Conservation (phyloP, 92 coral and sea anemone genomes). For the Parazoanthus darwini region DNA sequence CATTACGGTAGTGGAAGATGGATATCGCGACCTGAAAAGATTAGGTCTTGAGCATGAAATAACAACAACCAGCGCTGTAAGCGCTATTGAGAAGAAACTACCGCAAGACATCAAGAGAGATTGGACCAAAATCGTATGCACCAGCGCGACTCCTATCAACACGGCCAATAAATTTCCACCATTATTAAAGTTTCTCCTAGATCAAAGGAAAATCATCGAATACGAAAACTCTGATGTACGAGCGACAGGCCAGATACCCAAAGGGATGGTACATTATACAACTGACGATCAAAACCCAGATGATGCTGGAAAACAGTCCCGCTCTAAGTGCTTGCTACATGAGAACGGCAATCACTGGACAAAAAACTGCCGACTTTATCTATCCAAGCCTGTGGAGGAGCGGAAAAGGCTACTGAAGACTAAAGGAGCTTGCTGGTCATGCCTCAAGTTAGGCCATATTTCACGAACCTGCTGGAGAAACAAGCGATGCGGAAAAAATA, state of each 20-base stretch:
- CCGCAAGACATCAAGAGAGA: slow-evolving; percentile 28
- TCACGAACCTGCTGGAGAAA: slow-evolving; percentile 18
- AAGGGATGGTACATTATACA: not conserved
- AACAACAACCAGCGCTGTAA: slow-evolving; percentile 20
- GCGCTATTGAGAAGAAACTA: slow-evolving; percentile 25
- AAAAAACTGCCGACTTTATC: slow-evolving; percentile 50
- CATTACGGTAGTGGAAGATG: slow-evolving; percentile 18
- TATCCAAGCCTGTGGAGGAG: slow-evolving; percentile 50
- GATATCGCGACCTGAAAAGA: slow-evolving; percentile 31
- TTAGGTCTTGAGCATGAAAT: slow-evolving; percentile 31
- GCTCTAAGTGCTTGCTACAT: slow-evolving; percentile 7
- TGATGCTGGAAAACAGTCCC: slow-evolving; percentile 6
- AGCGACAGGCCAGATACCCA: slow-evolving; percentile 14
- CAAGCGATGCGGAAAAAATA: slow-evolving; percentile 36
- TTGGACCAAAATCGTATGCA: slow-evolving; percentile 29
- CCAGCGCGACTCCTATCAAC: not conserved
- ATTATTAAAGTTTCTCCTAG: slow-evolving; percentile 23
- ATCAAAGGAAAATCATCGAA: slow-evolving; percentile 26
- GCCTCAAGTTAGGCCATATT: slow-evolving; percentile 18
- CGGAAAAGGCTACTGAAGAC: not conserved
- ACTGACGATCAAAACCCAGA: not conserved
- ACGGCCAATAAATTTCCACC: slow-evolving; percentile 14
- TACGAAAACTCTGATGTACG: slow-evolving; percentile 12
- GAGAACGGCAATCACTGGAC: slow-evolving; percentile 45
- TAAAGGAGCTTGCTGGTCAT: slow-evolving; percentile 1